phyloP scores from a whole-genome alignment of 2,113 vertebrate genomes.

The Syngnathus typhle region DNA sequence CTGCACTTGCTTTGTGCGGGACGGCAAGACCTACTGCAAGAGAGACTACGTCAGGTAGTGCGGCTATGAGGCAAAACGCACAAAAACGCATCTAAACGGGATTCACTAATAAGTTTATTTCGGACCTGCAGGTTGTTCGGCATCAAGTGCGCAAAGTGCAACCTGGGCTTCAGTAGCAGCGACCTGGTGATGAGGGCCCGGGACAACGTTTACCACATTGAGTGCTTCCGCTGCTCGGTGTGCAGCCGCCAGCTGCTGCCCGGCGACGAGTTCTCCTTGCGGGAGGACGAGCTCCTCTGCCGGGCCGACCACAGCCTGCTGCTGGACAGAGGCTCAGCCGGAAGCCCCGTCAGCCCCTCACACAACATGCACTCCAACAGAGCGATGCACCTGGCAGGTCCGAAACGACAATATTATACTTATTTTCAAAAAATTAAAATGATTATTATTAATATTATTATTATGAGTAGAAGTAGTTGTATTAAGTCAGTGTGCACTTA shows the following conservation, averaged over 20 bases:
- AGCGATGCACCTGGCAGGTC: slow-evolving; percentile 78
- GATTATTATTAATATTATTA: background rate
- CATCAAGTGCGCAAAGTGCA: slow-evolving; percentile 88
- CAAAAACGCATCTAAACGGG: background rate
- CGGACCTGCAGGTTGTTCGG: slow-evolving; percentile 79
- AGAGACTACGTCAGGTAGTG: slow-evolving; percentile 88
- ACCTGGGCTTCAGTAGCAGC: slow-evolving; percentile 83
- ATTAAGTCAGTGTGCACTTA: background rate
- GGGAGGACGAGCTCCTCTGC: slow-evolving; percentile 86
- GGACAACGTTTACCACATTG: slow-evolving; percentile 87
- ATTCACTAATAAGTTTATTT: background rate
- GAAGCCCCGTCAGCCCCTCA: slow-evolving; percentile 76
- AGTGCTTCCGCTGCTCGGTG: slow-evolving; percentile 91
- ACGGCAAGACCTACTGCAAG: slow-evolving; percentile 96
- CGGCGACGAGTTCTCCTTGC: slow-evolving; percentile 89
- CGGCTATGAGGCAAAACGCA: background rate
- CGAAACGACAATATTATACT: background rate
- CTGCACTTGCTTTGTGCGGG: slow-evolving; percentile 93
- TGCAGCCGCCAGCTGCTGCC: slow-evolving; percentile 90
- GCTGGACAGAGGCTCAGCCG: slow-evolving; percentile 71
- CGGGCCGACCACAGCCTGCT: slow-evolving; percentile 81
- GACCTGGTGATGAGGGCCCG: slow-evolving; percentile 91
- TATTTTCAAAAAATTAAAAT: background rate
- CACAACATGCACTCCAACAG: slow-evolving; percentile 70
- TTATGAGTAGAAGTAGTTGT: background rate